Conservation (phyloP, 2,797 vertebrate genomes). For the Loriculus beryllinus region DNA sequence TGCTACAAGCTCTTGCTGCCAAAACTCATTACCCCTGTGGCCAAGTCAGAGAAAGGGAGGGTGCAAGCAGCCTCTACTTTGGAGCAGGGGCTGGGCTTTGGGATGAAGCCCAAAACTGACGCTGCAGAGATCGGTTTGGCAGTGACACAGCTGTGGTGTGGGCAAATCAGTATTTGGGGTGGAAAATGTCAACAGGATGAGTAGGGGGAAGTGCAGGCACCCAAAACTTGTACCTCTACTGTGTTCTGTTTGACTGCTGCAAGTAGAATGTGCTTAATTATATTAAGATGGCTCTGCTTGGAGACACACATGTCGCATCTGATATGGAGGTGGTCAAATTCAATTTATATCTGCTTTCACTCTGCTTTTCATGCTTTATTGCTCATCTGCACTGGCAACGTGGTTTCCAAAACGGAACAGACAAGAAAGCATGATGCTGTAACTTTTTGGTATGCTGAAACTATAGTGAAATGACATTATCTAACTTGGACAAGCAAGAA, state of each 20-base stretch:
- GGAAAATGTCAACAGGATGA: neutral
- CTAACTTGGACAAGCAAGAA: neutral
- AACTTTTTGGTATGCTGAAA: neutral
- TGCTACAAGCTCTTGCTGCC: neutral
- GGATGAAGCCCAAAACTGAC: neutral
- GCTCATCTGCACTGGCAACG: neutral
- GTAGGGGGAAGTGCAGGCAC: neutral
- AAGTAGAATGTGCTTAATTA: neutral
- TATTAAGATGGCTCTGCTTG: neutral
- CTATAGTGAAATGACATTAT: neutral
- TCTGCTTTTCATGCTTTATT: neutral
- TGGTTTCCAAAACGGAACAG: neutral
- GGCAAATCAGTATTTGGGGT: neutral
- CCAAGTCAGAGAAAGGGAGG: rapidly evolving
- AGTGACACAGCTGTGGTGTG: neutral
- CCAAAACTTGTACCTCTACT: neutral
- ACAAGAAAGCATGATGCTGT: neutral
- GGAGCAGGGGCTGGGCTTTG: neutral
- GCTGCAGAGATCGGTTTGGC: neutral
- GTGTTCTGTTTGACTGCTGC: neutral
- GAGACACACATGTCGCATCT: neutral
- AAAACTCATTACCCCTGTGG: neutral
- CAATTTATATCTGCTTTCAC: neutral
- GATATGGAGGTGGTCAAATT: neutral
- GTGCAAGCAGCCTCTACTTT: neutral